Percentiles rank a stretch among this genome's conserved stretches.
phyloP scores from a whole-genome alignment of 2,113 vertebrate species.

The Raphicerus campestris region DNA sequence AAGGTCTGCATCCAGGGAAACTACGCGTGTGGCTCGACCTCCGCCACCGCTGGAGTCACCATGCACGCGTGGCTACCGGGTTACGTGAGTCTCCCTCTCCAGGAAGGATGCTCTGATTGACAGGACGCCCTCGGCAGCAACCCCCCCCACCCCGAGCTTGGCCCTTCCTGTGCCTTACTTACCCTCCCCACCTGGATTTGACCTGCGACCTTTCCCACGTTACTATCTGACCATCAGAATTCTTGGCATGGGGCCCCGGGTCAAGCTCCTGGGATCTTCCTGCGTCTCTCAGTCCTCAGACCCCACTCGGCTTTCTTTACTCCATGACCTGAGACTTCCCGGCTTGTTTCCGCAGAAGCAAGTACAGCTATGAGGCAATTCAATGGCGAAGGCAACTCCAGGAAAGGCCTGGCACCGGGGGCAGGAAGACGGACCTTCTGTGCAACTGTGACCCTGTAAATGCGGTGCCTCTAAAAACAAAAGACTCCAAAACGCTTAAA shows the following conservation, averaged over 20 bases:
- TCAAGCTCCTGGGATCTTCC: not conserved
- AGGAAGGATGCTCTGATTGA: not conserved
- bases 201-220: not conserved
- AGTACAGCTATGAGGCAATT: not conserved
- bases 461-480: not conserved
- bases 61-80: fast-evolving
- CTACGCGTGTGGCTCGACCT: fast-evolving
- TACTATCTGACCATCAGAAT: not conserved
- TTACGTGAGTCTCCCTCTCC: fast-evolving
- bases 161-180: not conserved
- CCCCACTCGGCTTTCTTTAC: not conserved
- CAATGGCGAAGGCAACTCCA: not conserved
- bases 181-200: not conserved
- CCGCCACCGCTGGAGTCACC: fast-evolving
- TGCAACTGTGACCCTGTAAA: not conserved
- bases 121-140: not conserved
- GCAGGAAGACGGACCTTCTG: not conserved
- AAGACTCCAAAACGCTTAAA: not conserved
- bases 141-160: fast-evolving
- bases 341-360: not conserved
- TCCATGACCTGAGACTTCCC: not conserved
- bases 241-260: not conserved
- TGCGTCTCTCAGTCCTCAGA: not conserved
- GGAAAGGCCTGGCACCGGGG: not conserved
- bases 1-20: not conserved